phyloP scores from a whole-genome alignment of 2,113 vertebrate genomes.

The Lamprologus callipterus region DNA sequence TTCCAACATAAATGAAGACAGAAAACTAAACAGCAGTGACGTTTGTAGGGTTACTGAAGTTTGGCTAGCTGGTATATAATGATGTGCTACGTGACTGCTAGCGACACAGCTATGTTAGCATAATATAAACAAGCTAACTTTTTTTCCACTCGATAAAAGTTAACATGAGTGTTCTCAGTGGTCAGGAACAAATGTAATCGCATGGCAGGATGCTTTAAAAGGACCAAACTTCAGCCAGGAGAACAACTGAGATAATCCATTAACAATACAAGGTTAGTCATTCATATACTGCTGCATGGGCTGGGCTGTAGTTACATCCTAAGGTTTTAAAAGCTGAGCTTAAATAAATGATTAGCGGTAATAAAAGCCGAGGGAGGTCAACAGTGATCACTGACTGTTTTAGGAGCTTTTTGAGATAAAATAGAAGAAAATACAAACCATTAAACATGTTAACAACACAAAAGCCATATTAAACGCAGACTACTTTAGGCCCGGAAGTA shows the following conservation, averaged over 20 bases:
- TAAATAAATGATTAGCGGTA: neutral
- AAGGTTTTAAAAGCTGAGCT: neutral
- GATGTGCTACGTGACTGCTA: accelerated
- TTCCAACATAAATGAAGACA: too few relatives aligned
- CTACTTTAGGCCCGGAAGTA: neutral
- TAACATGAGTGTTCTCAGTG: too few relatives aligned
- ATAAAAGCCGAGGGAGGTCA: neutral
- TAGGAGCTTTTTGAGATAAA: neutral
- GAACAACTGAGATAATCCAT: too few relatives aligned
- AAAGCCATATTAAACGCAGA: neutral
- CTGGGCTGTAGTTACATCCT: neutral
- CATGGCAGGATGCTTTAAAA: too few relatives aligned
- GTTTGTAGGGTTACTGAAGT: too few relatives aligned
- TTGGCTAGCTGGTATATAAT: too few relatives aligned
- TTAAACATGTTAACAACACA: neutral
- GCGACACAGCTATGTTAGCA: too few relatives aligned
- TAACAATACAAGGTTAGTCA: neutral
- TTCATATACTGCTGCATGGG: neutral
- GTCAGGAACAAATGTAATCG: too few relatives aligned
- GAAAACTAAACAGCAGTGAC: too few relatives aligned
- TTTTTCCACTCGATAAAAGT: too few relatives aligned
- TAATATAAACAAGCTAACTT: too few relatives aligned
- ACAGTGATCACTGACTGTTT: neutral
- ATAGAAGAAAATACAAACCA: accelerated
- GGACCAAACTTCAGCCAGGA: too few relatives aligned